Conservation (phyloP, 2,797 vertebrate species). For the Aselliscus stoliczkanus region DNA sequence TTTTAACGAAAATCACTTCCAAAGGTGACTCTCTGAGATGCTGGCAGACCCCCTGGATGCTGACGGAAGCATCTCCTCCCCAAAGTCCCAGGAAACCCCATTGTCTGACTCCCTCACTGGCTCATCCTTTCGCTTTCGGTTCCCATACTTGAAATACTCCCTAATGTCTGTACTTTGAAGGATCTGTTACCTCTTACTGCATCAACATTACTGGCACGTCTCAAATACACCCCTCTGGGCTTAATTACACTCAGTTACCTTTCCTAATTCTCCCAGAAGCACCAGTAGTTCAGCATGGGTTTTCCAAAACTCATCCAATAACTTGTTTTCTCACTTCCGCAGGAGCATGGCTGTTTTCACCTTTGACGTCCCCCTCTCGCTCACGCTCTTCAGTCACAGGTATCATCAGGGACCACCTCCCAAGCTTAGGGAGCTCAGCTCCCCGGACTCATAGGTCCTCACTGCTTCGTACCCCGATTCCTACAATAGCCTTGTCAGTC, state of each 20-base stretch:
- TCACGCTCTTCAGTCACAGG: not conserved
- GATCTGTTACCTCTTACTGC: not conserved
- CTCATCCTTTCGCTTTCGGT: not conserved
- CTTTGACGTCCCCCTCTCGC: not conserved
- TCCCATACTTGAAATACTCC: not conserved
- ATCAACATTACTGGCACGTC: too few species aligned
- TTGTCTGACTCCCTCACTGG: not conserved
- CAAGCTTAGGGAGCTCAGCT: not conserved
- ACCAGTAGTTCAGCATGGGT: not conserved
- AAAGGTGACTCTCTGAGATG: not conserved
- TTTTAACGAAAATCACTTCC: slow-evolving; percentile 27
- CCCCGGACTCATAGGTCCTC: not conserved
- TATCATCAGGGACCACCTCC: not conserved
- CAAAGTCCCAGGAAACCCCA: not conserved
- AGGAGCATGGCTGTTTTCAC: not conserved
- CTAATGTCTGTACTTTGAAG: not conserved
- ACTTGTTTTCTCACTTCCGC: not conserved
- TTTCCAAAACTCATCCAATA: not conserved
- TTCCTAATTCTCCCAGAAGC: not conserved
- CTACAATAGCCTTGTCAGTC: not conserved
- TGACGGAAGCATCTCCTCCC: not conserved
- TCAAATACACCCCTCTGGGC: not conserved
- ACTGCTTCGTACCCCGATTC: not conserved
- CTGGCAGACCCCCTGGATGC: not conserved
- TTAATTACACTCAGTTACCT: not conserved